Conservation (phyloP, 2,797 vertebrate genomes). For the Phoeniculus purpureus region DNA sequence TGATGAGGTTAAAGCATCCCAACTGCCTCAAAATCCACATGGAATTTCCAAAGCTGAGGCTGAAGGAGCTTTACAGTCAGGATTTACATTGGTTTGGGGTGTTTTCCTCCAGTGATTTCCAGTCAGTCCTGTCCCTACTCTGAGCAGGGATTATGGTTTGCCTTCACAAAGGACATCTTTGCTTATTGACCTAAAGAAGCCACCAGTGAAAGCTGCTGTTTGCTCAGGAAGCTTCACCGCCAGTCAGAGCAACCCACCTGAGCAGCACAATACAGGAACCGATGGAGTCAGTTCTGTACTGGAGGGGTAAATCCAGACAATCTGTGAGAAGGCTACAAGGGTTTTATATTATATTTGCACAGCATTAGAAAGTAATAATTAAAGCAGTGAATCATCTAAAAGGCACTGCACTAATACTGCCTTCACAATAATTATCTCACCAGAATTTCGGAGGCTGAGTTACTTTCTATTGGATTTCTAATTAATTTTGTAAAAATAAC, state of each 20-base stretch:
- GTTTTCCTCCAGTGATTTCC: neutral
- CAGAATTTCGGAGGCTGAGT: constrained; percentile 66
- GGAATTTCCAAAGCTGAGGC: neutral
- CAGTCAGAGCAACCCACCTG: neutral
- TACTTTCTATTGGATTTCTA: constrained; percentile 74
- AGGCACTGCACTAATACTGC: constrained; percentile 50
- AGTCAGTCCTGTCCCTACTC: neutral
- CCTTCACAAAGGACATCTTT: neutral
- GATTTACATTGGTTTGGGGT: neutral
- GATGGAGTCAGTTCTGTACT: neutral
- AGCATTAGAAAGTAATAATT: constrained; percentile 68
- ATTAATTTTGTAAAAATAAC: constrained; percentile 71
- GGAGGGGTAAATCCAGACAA: constrained; percentile 9
- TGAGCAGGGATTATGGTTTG: neutral
- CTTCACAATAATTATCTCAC: constrained; percentile 72
- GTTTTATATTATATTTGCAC: constrained; percentile 43
- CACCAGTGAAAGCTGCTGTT: neutral
- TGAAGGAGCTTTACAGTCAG: neutral
- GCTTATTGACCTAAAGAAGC: neutral
- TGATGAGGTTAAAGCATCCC: neutral
- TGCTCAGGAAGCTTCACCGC: neutral
- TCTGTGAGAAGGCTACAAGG: neutral
- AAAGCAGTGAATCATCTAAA: constrained; percentile 61
- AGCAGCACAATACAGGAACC: neutral
- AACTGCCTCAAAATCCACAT: neutral